A percentile compares a stretch with the other conserved stretches of the same genome.
These are phyloP conservation scores for Ceramica pisi DNA, from an alignment of 2,888 invertebrate species.

Conservation along the genomic window DNA sequence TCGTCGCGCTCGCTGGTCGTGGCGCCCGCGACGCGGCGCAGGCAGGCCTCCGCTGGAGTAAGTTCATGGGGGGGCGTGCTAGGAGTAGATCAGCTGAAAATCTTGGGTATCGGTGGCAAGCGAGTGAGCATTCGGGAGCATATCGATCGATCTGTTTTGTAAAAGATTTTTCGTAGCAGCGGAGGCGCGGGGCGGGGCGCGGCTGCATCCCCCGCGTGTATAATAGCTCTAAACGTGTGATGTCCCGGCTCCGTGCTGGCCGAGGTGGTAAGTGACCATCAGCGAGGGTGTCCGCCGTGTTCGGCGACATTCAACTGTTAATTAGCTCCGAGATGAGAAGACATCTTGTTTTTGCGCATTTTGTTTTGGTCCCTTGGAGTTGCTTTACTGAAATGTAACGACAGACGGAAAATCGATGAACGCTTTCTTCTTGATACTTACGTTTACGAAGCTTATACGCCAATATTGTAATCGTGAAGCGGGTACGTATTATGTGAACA, in stretches of 20 bases:
- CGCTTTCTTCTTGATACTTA: conserved; percentile 26
- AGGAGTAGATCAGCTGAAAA: conserved; percentile 69
- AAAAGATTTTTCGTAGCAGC: conserved; percentile 80
- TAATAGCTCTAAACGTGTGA: conserved; percentile 66
- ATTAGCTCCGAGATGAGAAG: conserved; percentile 64
- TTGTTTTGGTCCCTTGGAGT: conserved; percentile 70
- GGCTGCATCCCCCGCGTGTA: conserved; percentile 71
- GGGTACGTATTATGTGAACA: conserved; percentile 2
- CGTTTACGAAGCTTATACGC: conserved; percentile 30
- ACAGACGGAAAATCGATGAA: conserved; percentile 48
- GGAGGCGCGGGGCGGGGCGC: conserved; percentile 77
- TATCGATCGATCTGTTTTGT: conserved; percentile 89
- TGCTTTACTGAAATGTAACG: conserved; percentile 46
- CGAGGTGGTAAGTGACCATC: conserved; percentile 70
- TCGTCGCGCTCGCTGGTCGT: conserved; percentile 42
- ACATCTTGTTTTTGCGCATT: conserved; percentile 79
- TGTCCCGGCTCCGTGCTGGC: conserved; percentile 51
- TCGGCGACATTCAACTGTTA: conserved; percentile 27
- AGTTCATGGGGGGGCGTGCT: conserved; percentile 43
- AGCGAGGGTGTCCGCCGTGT: conserved; percentile 44
- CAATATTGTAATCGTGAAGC: background rate
- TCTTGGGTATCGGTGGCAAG: conserved; percentile 68
- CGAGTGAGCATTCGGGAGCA: conserved; percentile 76
- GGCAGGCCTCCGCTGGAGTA: conserved; percentile 37
- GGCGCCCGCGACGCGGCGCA: conserved; percentile 44